A percentile compares a stretch with the other conserved stretches of the same genome.
Conservation (phyloP, 1,140 invertebrate species). For the Bombyx mori region DNA sequence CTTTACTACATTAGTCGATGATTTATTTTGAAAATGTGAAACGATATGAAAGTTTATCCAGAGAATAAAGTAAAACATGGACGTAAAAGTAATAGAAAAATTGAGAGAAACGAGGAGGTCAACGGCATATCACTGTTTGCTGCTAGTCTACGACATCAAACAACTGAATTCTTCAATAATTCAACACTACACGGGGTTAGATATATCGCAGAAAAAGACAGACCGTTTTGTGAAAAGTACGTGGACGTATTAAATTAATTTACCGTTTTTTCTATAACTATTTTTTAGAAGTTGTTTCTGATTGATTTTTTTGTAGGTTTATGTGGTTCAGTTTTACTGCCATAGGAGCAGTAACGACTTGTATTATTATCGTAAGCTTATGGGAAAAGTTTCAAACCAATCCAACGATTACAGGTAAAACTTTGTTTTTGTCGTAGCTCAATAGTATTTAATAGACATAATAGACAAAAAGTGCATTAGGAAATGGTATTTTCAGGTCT, state of each 20-base stretch:
- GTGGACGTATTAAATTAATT: slow-evolving; percentile 16
- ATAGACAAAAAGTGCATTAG: background rate
- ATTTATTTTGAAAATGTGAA: slow-evolving; percentile 15
- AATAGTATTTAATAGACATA: no score
- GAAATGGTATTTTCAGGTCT: slow-evolving; percentile 63
- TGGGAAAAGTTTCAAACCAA: slow-evolving; percentile 86
- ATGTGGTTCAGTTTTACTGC: slow-evolving; percentile 82
- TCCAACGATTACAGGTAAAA: slow-evolving; percentile 80
- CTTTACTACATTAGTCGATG: background rate
- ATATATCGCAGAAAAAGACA: slow-evolving; percentile 78
- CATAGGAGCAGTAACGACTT: slow-evolving; percentile 75
- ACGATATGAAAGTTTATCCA: slow-evolving; percentile 44
- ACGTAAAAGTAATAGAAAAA: slow-evolving; percentile 13
- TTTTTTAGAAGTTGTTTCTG: background rate
- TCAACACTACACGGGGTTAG: slow-evolving; percentile 80
- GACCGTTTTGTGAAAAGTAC: slow-evolving; percentile 79
- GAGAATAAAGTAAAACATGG: slow-evolving; percentile 19
- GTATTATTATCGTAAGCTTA: slow-evolving; percentile 79
- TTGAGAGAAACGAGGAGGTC: slow-evolving; percentile 18
- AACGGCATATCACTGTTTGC: slow-evolving; percentile 58
- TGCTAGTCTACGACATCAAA: slow-evolving; percentile 76
- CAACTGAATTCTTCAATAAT: slow-evolving; percentile 78
- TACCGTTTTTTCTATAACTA: background rate
- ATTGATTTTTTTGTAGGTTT: slow-evolving; percentile 67
- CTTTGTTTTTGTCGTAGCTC: no score